phyloP scores from a whole-genome alignment of 2,888 invertebrate genomes.

The Thera britannica region DNA sequence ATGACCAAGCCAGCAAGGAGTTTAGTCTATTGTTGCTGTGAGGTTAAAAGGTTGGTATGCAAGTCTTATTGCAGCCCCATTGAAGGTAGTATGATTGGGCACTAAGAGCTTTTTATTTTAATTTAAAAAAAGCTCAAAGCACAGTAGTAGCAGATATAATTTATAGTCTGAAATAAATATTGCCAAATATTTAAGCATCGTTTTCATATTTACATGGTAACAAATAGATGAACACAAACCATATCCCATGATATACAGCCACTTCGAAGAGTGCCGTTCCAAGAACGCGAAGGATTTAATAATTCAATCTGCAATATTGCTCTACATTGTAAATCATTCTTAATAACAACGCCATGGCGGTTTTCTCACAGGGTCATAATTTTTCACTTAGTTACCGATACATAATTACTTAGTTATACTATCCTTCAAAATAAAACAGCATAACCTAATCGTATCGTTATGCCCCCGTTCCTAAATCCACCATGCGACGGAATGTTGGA shows the following conservation, averaged over 20 bases:
- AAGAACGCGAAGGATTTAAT: slow-evolving; percentile 36
- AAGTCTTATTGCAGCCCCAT: too few species aligned
- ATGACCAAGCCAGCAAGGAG: too few species aligned
- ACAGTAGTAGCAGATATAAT: too few species aligned
- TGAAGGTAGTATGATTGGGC: too few species aligned
- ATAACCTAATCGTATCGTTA: slow-evolving; percentile 82
- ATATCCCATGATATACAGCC: neutral
- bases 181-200: neutral
- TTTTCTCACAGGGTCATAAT: slow-evolving; percentile 53
- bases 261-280: slow-evolving; percentile 20
- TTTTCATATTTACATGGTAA: neutral
- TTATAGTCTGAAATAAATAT: neutral
- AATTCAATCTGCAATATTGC: slow-evolving; percentile 46
- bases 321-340: slow-evolving; percentile 52
- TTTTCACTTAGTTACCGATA: slow-evolving; percentile 64
- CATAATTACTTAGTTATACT: slow-evolving; percentile 63
- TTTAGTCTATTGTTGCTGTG: too few species aligned
- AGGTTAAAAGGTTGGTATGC: too few species aligned
- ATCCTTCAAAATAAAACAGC: slow-evolving; percentile 79
- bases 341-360: slow-evolving; percentile 50
- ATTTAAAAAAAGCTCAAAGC: too few species aligned
- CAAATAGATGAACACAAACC: slow-evolving; percentile 11
- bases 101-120: too few species aligned
- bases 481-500: slow-evolving; percentile 83
- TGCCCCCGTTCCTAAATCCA: slow-evolving; percentile 85